Percentiles rank a stretch among this genome's conserved stretches.
phyloP scores from a whole-genome alignment of 2,888 invertebrate genomes.

The Tachina fera region DNA sequence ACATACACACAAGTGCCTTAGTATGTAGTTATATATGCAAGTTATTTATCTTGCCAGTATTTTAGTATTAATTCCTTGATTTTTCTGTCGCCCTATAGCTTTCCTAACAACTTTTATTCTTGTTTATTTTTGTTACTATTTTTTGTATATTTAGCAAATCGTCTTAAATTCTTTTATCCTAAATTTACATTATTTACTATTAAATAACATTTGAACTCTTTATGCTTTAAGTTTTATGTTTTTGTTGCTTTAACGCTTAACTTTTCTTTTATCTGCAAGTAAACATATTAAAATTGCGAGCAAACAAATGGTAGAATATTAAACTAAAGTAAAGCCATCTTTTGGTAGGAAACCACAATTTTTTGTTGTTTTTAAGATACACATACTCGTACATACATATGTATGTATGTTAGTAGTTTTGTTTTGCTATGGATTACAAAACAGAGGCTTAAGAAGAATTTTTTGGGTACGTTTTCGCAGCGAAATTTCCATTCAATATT shows the following conservation, averaged over 20 bases:
- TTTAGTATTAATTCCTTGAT: constrained; percentile 14
- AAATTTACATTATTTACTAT: constrained; percentile 62
- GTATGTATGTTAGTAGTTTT: too few species aligned
- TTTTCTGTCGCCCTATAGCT: not conserved
- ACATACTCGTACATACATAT: too few species aligned
- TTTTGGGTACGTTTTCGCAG: too few species aligned
- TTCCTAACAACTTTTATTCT: constrained; percentile 3
- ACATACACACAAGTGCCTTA: not conserved
- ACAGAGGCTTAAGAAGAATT: not conserved
- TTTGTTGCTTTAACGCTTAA: constrained; percentile 20
- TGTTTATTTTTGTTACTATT: constrained; percentile 3
- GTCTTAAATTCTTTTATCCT: constrained; percentile 58
- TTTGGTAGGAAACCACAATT: not conserved
- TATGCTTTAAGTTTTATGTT: not conserved
- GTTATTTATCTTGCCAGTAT: not conserved
- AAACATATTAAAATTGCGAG: constrained; percentile 50
- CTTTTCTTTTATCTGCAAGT: constrained; percentile 34
- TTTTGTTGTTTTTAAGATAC: not conserved
- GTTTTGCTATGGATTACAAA: not conserved
- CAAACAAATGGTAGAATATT: not conserved
- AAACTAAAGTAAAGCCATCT: constrained; percentile 24
- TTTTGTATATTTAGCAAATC: constrained; percentile 57
- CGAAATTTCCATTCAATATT: too few species aligned
- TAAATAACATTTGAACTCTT: constrained; percentile 52
- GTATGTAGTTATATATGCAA: not conserved